phyloP scores from a whole-genome alignment of 2,888 invertebrate species.

The Andricus quercusramuli region DNA sequence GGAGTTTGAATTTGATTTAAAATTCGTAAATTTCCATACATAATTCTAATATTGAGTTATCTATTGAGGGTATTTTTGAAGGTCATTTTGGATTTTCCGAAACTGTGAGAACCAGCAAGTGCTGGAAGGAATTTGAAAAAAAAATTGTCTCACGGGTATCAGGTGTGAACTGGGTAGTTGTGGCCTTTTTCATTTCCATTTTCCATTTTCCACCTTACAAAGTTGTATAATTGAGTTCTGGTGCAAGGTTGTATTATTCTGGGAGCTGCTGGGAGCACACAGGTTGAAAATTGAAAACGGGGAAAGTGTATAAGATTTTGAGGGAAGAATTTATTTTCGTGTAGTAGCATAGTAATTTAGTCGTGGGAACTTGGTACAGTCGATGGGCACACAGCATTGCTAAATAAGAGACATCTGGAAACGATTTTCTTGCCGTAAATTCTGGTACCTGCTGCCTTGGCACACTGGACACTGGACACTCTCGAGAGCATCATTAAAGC shows the following conservation, averaged over 20 bases:
- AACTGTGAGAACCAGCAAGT: neutral
- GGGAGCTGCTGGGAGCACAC: conserved; percentile 2
- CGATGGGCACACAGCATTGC: conserved; percentile 60
- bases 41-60: no score
- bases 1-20: no score
- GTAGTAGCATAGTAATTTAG: conserved; percentile 67
- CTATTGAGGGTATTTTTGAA: neutral
- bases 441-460: conserved; percentile 59
- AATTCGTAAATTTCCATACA: no score
- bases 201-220: conserved; percentile 5
- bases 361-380: conserved; percentile 66
- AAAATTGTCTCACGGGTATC: neutral
- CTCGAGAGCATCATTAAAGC: conserved; percentile 54
- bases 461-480: conserved; percentile 42
- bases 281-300: conserved; percentile 19
- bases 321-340: conserved; percentile 57
- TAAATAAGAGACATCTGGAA: conserved; percentile 71
- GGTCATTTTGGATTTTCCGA: neutral
- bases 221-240: conserved; percentile 15
- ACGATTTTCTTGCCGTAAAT: conserved; percentile 71
- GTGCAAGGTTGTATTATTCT: conserved; percentile 40
- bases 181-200: neutral
- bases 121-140: neutral
- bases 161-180: neutral
- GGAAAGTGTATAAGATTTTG: conserved; percentile 32